Evolutionary conservation across 2,797 vertebrate genomes (phyloP).

Genomic region (Periparus ater): DNA sequence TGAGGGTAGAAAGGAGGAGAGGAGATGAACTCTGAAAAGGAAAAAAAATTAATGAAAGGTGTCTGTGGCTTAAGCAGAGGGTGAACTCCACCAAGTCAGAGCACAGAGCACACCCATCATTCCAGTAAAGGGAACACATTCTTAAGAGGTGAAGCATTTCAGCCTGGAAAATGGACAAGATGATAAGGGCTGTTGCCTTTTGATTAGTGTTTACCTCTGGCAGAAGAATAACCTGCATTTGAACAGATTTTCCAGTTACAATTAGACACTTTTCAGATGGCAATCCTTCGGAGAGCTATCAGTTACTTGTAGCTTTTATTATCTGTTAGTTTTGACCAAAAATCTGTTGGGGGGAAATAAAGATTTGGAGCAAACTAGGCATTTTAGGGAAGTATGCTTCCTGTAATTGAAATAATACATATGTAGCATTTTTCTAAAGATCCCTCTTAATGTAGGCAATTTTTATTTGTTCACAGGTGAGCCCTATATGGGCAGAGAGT

Average conservation of each 20-base stretch:
- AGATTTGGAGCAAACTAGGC: background rate
- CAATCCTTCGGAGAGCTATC: background rate
- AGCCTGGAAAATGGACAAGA: background rate
- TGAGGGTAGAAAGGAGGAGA: background rate
- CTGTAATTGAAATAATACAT: background rate
- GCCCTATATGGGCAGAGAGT: background rate
- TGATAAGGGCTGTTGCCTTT: background rate
- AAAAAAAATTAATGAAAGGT: background rate
- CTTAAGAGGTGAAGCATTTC: conserved; percentile 21
- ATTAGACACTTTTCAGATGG: background rate
- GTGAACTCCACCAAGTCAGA: background rate
- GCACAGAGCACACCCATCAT: background rate
- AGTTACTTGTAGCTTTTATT: background rate
- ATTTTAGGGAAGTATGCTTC: background rate
- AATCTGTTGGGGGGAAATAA: background rate
- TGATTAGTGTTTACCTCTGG: background rate
- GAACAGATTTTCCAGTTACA: background rate
- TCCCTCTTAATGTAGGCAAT: background rate
- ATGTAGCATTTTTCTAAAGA: background rate
- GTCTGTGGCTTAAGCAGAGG: background rate
- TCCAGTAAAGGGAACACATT: conserved; percentile 5
- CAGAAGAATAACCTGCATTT: background rate
- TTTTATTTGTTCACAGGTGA: background rate
- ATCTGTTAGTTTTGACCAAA: background rate
- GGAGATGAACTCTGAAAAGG: background rate